A percentile compares a stretch with the other conserved stretches of the same genome.
Evolutionary conservation across 2,888 invertebrate genomes (phyloP).

Genomic region (Himalopsyche japonica): DNA sequence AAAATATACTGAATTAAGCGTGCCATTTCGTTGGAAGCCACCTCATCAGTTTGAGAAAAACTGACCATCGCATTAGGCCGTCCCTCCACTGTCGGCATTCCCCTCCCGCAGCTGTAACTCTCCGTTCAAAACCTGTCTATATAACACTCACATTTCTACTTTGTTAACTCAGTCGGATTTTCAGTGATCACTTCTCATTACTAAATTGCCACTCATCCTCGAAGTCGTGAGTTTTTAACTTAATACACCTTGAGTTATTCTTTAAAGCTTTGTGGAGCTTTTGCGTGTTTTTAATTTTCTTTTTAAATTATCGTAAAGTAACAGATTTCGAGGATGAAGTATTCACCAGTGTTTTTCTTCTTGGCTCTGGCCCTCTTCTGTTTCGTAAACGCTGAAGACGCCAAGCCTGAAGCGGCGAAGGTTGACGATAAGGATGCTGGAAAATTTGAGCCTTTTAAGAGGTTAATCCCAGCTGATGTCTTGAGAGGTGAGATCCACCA

Average conservation of each 20-base stretch:
- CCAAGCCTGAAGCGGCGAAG: constrained; percentile 48
- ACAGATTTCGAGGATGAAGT: constrained; percentile 20
- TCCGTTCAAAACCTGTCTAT: background rate
- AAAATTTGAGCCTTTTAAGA: constrained; percentile 73
- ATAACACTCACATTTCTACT: background rate
- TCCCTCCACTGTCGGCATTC: background rate
- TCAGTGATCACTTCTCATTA: background rate
- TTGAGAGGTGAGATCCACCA: constrained; percentile 69
- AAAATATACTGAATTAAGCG: too few species aligned
- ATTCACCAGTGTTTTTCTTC: constrained; percentile 46
- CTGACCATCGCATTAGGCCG: background rate
- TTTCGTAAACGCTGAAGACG: constrained; percentile 55
- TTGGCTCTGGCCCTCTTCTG: constrained; percentile 61
- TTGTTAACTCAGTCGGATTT: background rate
- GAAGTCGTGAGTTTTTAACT: background rate
- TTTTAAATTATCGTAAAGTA: background rate
- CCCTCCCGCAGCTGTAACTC: background rate
- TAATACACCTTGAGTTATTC: background rate
- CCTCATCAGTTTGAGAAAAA: background rate
- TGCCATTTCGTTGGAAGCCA: background rate
- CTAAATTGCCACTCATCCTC: background rate
- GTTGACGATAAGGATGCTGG: constrained; percentile 45
- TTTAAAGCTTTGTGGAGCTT: background rate
- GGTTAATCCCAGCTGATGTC: constrained; percentile 87
- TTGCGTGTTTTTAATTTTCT: background rate